phyloP scores from a whole-genome alignment of 2,113 vertebrate species.

The Triplophysa tibetana region DNA sequence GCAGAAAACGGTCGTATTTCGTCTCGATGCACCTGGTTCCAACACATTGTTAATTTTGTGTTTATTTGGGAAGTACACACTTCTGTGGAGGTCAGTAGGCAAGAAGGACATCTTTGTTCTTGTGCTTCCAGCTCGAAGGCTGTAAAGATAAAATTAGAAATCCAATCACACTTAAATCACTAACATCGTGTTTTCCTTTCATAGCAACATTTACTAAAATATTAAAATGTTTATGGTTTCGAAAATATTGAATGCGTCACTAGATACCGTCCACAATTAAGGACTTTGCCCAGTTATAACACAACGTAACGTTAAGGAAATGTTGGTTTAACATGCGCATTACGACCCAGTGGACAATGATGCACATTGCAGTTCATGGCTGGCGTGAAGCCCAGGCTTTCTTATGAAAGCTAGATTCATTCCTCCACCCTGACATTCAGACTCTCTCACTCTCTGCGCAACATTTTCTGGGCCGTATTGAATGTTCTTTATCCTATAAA shows the following conservation, averaged over 20 bases:
- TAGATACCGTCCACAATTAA: constrained; percentile 13
- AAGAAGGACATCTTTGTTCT: constrained; percentile 2
- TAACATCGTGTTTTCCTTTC: not conserved
- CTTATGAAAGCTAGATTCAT: constrained; percentile 31
- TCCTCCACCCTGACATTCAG: constrained; percentile 17
- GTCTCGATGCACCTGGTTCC: too few species aligned
- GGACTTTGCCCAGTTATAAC: constrained; percentile 2
- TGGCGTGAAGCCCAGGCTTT: constrained; percentile 15
- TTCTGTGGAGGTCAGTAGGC: constrained; percentile 13
- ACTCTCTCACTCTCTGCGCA: not conserved
- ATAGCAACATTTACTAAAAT: not conserved
- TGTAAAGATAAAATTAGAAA: not conserved
- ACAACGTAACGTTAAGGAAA: constrained; percentile 5
- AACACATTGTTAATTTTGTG: too few species aligned
- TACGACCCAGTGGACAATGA: constrained; percentile 31
- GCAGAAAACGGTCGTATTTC: too few species aligned
- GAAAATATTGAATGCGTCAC: constrained; percentile 2
- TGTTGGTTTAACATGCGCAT: constrained; percentile 3
- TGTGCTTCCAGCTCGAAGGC: not conserved
- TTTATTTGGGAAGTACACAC: not conserved
- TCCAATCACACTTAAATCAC: not conserved
- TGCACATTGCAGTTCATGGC: not conserved
- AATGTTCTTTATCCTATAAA: not conserved
- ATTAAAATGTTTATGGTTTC: not conserved
- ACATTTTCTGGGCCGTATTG: not conserved